Conservation (phyloP, 2,113 vertebrate species). For the Platycercus adscitus region DNA sequence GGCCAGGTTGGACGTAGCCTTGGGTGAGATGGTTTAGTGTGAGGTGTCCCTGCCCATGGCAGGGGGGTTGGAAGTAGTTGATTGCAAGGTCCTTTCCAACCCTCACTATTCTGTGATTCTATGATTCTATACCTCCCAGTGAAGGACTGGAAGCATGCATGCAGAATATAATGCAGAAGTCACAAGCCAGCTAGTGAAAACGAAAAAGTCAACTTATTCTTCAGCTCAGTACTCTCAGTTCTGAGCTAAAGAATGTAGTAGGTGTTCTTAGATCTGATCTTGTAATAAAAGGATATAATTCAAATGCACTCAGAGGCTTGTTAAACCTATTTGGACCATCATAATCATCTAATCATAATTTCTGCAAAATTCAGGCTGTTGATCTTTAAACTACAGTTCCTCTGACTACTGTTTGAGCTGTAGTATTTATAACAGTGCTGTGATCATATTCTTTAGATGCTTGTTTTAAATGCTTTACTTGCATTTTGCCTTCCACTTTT, state of each 20-base stretch:
- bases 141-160: background rate
- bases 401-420: background rate
- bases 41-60: too few relatives aligned
- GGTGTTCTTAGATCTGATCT: background rate
- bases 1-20: too few relatives aligned
- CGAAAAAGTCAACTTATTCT: background rate
- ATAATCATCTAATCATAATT: background rate
- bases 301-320: background rate
- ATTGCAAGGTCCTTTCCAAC: too few relatives aligned
- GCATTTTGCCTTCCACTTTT: background rate
- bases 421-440: background rate
- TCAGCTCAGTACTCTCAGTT: background rate
- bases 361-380: background rate
- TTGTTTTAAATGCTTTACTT: background rate
- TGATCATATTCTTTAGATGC: background rate
- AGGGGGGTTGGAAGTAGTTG: too few relatives aligned
- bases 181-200: background rate
- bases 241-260: background rate
- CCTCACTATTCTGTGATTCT: too few relatives aligned
- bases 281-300: background rate
- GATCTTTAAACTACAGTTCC: background rate
- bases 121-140: background rate
- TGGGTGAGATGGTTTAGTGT: too few relatives aligned
- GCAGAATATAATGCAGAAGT: background rate
- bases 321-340: background rate